Conservation (phyloP, 1,140 invertebrate genomes). For the Drosophila pandora region DNA sequence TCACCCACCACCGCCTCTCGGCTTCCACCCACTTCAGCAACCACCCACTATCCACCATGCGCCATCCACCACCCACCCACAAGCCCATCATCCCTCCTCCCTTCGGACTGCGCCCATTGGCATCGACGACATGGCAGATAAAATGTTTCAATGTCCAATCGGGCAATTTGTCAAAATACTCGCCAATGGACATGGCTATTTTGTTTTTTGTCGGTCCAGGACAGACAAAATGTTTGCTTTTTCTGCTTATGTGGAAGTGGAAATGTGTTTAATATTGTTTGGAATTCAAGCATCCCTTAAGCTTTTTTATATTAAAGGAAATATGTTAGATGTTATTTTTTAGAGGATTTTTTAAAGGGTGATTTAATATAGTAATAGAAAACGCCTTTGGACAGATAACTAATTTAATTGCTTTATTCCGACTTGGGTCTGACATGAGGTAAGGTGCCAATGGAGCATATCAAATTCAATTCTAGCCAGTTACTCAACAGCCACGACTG, state of each 20-base stretch:
- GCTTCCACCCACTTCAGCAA: slow-evolving; percentile 18
- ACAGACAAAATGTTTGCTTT: slow-evolving; percentile 35
- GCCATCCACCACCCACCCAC: slow-evolving; percentile 15
- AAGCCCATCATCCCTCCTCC: slow-evolving; percentile 11
- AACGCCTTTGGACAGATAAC: slow-evolving; percentile 13
- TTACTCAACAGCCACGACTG: slow-evolving; percentile 38
- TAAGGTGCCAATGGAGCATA: slow-evolving; percentile 55
- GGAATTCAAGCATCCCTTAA: not conserved
- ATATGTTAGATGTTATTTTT: not conserved
- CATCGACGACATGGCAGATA: slow-evolving; percentile 80
- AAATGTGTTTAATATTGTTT: slow-evolving; percentile 22
- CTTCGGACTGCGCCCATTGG: slow-evolving; percentile 42
- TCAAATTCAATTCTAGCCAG: slow-evolving; percentile 58
- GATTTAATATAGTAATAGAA: slow-evolving; percentile 1
- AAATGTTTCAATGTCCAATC: slow-evolving; percentile 84
- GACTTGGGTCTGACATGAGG: slow-evolving; percentile 33
- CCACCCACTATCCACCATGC: slow-evolving; percentile 15
- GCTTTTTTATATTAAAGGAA: not conserved
- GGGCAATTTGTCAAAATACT: slow-evolving; percentile 83
- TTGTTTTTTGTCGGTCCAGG: slow-evolving; percentile 27
- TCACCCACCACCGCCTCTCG: slow-evolving; percentile 28
- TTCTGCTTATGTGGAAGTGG: slow-evolving; percentile 6
- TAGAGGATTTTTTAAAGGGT: no score
- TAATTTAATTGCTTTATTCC: slow-evolving; percentile 43
- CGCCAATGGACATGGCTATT: slow-evolving; percentile 62